These are phyloP conservation scores for Leptinotarsa rubiginosa DNA, from an alignment of 2,888 invertebrate species.

Conservation along the genomic window DNA sequence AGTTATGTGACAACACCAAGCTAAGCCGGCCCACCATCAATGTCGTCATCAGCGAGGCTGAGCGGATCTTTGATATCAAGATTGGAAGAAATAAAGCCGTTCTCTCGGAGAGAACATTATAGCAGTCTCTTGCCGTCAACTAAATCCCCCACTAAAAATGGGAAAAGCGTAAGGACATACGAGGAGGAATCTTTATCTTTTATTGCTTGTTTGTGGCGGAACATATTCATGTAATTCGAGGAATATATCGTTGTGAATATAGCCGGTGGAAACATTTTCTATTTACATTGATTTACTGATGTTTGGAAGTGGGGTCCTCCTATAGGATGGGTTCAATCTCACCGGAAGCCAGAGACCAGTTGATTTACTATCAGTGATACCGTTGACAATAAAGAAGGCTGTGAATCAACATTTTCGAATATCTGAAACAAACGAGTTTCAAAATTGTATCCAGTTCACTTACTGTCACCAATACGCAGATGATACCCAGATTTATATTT, in stretches of 20 bases:
- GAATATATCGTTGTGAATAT: not conserved
- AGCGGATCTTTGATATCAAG: slow-evolving; percentile 39
- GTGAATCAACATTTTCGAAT: no score
- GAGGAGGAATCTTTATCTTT: slow-evolving; percentile 9
- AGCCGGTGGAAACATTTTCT: not conserved
- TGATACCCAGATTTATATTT: no score
- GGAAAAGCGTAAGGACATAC: slow-evolving; percentile 18
- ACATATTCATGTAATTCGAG: not conserved
- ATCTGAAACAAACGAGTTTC: no score
- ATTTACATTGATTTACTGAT: no score
- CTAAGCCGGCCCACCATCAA: slow-evolving; percentile 30
- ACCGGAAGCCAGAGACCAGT: no score
- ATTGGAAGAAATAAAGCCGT: slow-evolving; percentile 40
- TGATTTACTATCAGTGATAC: no score
- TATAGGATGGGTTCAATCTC: no score
- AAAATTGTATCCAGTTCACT: no score
- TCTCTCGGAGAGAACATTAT: slow-evolving; percentile 22
- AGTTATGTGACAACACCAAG: slow-evolving; percentile 41
- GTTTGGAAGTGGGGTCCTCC: no score
- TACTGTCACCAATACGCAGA: no score
- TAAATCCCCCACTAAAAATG: slow-evolving; percentile 21
- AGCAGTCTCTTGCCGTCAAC: slow-evolving; percentile 23
- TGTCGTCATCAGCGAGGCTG: slow-evolving; percentile 33
- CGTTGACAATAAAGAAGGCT: no score
- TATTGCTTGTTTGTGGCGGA: not conserved